Base-by-base conservation (phyloP, 1,140 invertebrate species). In the Zophobas atratus region DNA sequence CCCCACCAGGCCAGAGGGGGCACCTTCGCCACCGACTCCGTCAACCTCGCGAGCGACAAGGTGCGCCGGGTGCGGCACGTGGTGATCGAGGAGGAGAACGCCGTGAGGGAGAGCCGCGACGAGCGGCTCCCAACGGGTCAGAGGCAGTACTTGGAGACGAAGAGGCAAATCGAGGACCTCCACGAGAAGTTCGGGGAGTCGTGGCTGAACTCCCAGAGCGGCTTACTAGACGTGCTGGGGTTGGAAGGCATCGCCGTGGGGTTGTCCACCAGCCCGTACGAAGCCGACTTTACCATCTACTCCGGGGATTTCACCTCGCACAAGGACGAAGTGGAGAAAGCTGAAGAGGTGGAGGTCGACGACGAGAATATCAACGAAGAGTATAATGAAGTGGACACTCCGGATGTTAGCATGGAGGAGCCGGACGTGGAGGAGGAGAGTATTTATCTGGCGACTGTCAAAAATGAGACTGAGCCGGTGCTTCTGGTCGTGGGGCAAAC, bases 101-200 rank as follows among this genome's bases (percentile, higher is more conserved):
- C 32, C n/a, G 79, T 72, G 70, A 77, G 60, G 78, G 46, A 39
- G 46, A 41, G 43, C 72, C 53, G 8, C 67, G 76, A 6, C 33
- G 57, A 36, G 46, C 72, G 6, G 39, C 75, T n/a, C 53, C 75
- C 6, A 49, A 57, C 36, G 33, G 20, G 20, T 20, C 74, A 86
- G 8, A 84, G 82, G 35, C 87, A 89, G 67, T 88, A 92, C 82
- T 84, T 92, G 55, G 89, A 91, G 80, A 90, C 89, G 0, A 92
- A 92, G 79, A 88, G 89, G 76, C 88, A 92, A 83, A 89, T 93
- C 70, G 86, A 91, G 70, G 87, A 86, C 32, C 75, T 92, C 5
- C 84, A 90, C 6, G 83, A 90, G 75, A 88, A 88, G 48, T 91
- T 89, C 83, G 91, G 91, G 4, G 88, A 89, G 79, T 87, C 90